Conservation (phyloP, 2,113 vertebrate genomes). For the Alectura lathami region DNA sequence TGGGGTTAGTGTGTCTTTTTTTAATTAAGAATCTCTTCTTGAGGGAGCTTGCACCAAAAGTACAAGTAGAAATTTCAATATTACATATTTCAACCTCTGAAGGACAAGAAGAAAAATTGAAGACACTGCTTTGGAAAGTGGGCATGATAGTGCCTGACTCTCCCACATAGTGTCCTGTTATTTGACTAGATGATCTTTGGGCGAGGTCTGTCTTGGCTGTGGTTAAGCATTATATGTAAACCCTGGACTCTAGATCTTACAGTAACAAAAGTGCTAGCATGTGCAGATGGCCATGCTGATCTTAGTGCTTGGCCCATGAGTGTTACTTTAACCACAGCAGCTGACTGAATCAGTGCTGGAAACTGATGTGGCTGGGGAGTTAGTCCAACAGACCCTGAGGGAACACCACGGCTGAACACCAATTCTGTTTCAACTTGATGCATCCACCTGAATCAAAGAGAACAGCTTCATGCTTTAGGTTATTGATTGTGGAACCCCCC, state of each 20-base stretch:
- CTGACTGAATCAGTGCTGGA: neutral
- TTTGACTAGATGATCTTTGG: neutral
- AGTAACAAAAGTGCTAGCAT: neutral
- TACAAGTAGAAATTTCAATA: neutral
- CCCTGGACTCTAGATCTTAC: neutral
- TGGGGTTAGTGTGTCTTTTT: neutral
- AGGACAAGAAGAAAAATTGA: neutral
- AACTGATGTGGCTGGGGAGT: neutral
- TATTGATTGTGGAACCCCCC: neutral
- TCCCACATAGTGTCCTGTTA: neutral
- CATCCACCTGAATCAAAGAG: fast-evolving
- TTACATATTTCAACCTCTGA: neutral
- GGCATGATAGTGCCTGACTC: neutral
- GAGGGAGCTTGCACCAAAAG: neutral
- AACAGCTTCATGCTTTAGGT: neutral
- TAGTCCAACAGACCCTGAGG: neutral
- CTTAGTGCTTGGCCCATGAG: neutral
- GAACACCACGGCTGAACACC: neutral
- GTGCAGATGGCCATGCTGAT: neutral
- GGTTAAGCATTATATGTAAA: neutral
- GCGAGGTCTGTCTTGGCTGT: neutral
- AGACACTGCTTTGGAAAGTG: neutral
- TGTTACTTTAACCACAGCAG: neutral
- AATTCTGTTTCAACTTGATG: neutral
- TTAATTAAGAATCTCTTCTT: neutral